Conservation (phyloP, 2,888 invertebrate genomes). For the Drosophila percnosoma region DNA sequence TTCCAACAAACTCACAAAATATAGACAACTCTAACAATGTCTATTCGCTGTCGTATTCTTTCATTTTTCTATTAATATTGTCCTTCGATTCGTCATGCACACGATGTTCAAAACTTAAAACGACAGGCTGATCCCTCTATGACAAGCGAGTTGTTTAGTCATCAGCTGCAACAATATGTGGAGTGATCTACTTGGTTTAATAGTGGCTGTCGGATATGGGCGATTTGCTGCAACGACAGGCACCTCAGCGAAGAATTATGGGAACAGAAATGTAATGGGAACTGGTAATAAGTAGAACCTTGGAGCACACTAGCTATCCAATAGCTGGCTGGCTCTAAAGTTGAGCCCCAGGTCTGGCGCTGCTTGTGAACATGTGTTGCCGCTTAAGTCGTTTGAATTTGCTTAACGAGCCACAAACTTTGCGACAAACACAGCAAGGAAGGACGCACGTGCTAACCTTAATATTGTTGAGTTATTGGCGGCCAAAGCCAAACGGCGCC, state of each 20-base stretch:
- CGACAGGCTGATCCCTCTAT: not conserved
- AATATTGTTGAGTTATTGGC: conserved; percentile 81
- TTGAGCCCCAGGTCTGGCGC: conserved; percentile 16
- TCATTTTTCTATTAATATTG: not conserved
- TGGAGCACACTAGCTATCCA: conserved; percentile 9
- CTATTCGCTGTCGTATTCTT: not conserved
- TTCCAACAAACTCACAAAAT: not conserved
- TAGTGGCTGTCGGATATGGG: conserved; percentile 62
- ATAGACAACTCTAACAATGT: not conserved
- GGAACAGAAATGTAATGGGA: conserved; percentile 32
- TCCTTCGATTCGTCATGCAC: not conserved
- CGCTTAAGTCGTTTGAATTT: conserved; percentile 80
- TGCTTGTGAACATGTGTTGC: conserved; percentile 79
- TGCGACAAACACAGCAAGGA: conserved; percentile 72
- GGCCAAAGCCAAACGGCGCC: conserved; percentile 76
- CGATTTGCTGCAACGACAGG: conserved; percentile 69
- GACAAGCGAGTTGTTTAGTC: not conserved
- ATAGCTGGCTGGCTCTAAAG: not conserved
- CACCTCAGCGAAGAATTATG: conserved; percentile 56
- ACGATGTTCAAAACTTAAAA: not conserved
- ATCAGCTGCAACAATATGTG: conserved; percentile 19
- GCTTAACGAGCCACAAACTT: conserved; percentile 81
- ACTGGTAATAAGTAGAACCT: conserved; percentile 17
- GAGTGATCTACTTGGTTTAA: conserved; percentile 69
- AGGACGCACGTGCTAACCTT: conserved; percentile 76